A percentile compares a stretch with the other conserved stretches of the same genome.
Conservation (phyloP, 2,113 vertebrate genomes). For the Thermophis baileyi region DNA sequence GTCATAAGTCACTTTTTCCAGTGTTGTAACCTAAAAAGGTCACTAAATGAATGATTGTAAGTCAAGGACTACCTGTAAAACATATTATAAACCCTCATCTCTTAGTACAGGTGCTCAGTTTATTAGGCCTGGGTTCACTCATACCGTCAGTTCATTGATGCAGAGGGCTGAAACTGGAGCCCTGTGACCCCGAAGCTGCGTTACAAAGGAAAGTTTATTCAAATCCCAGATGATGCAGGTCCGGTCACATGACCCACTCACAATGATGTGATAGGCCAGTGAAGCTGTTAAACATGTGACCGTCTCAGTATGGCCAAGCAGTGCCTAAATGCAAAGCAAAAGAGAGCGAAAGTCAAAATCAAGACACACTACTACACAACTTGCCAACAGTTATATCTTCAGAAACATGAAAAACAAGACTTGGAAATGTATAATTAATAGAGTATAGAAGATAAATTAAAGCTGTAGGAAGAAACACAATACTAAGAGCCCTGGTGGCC, state of each 20-base stretch:
- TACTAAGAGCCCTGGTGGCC: background rate
- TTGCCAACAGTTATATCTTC: background rate
- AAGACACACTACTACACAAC: background rate
- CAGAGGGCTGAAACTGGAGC: conserved; percentile 94
- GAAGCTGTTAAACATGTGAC: conserved; percentile 92
- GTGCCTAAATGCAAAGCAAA: conserved; percentile 72
- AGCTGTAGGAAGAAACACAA: background rate
- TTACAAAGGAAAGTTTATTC: conserved; percentile 94
- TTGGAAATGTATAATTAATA: background rate
- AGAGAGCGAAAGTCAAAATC: background rate
- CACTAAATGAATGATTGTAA: background rate
- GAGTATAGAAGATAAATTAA: background rate
- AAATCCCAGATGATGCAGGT: conserved; percentile 99
- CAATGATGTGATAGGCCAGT: conserved; percentile 91
- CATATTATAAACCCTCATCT: background rate
- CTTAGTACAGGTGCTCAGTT: background rate
- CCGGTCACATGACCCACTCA: conserved; percentile 93
- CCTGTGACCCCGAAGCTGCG: conserved; percentile 91
- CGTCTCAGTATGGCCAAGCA: conserved; percentile 94
- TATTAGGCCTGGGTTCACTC: conserved; percentile 28
- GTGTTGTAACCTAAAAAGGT: background rate
- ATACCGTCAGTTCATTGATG: conserved; percentile 94
- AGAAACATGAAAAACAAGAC: background rate
- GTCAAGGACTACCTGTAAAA: background rate
- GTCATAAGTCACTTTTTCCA: background rate